Percentiles rank a stretch among this genome's conserved stretches.
phyloP scores from a whole-genome alignment of 2,113 vertebrate genomes.

The Marcusenius ussheri region DNA sequence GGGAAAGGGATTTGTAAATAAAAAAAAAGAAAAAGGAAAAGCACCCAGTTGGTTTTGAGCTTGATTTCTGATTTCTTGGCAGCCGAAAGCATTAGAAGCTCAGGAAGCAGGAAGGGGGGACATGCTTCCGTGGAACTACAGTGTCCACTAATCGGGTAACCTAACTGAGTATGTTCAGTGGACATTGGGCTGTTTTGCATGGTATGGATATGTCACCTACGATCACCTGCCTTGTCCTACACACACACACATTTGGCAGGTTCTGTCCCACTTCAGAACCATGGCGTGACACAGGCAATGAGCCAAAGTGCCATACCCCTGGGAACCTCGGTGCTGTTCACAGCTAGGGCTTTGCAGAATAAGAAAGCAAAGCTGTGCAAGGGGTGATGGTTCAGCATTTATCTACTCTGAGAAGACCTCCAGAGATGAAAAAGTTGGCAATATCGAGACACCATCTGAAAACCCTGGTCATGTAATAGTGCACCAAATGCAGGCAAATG shows the following conservation, averaged over 20 bases:
- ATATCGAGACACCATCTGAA: background rate
- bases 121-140: background rate
- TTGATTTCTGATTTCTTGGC: background rate
- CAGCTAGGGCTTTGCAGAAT: background rate
- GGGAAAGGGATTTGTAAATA: background rate
- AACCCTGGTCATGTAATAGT: background rate
- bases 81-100: background rate
- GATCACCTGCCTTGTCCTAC: background rate
- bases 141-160: background rate
- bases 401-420: background rate
- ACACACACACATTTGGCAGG: background rate
- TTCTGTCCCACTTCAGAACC: background rate
- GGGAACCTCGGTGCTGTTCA: background rate
- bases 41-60: background rate
- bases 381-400: background rate
- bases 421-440: background rate
- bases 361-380: background rate
- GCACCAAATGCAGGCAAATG: background rate
- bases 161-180: background rate
- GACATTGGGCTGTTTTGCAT: slow-evolving; percentile 14
- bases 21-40: background rate
- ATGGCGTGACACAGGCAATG: background rate
- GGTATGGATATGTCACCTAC: background rate
- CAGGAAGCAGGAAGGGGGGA: background rate
- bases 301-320: background rate